phyloP scores from a whole-genome alignment of 2,888 invertebrate species.

The Hydrotaea diabolus region DNA sequence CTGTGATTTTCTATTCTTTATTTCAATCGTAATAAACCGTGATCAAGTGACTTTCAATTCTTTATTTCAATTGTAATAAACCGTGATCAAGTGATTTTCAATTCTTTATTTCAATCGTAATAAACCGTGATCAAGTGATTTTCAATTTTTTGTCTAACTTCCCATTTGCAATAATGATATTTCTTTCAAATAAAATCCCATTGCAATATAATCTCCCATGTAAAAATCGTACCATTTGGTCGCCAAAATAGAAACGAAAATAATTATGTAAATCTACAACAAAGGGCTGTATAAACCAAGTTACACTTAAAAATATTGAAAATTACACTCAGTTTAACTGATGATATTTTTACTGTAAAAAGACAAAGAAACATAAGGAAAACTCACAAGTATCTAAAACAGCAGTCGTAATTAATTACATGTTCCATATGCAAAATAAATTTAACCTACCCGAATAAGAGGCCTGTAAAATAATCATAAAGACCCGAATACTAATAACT shows the following conservation, averaged over 20 bases:
- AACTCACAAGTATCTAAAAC: not conserved
- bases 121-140: too few relatives aligned
- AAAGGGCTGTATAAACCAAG: slow-evolving; percentile 35
- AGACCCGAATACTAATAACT: not conserved
- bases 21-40: too few relatives aligned
- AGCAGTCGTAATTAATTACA: not conserved
- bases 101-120: too few relatives aligned
- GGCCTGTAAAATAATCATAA: not conserved
- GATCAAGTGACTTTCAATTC: too few relatives aligned
- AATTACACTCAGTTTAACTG: slow-evolving; percentile 72
- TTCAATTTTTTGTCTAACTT: too few relatives aligned
- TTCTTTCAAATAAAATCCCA: not conserved
- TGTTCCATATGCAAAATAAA: not conserved
- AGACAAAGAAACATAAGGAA: slow-evolving; percentile 27
- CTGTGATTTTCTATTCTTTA: too few relatives aligned
- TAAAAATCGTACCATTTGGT: slow-evolving; percentile 74
- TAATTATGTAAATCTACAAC: not conserved
- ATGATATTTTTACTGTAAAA: slow-evolving; percentile 53
- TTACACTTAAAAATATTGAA: slow-evolving; percentile 52
- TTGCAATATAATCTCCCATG: not conserved
- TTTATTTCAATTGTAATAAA: too few relatives aligned
- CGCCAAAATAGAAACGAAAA: slow-evolving; percentile 68
- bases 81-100: too few relatives aligned
- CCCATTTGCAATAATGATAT: not conserved
- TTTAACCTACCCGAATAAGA: not conserved